phyloP scores from a whole-genome alignment of 2,888 invertebrate genomes.

The Papilio demoleus region DNA sequence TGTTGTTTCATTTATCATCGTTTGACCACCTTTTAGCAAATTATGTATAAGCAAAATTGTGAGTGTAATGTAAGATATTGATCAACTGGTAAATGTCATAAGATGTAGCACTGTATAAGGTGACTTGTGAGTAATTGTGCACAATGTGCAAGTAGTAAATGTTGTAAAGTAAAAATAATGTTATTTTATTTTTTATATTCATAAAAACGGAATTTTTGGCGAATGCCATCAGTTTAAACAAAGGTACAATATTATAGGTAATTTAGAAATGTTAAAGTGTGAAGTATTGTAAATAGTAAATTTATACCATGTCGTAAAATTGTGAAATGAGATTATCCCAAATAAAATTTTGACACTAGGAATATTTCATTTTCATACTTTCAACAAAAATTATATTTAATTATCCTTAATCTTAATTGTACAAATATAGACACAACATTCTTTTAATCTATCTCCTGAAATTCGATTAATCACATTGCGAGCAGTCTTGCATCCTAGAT shows the following conservation, averaged over 20 bases:
- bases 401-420: slow-evolving; percentile 4
- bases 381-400: background rate
- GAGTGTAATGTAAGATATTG: slow-evolving; percentile 28
- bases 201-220: slow-evolving; percentile 69
- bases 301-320: slow-evolving; percentile 78
- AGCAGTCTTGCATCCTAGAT: background rate
- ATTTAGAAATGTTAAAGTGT: slow-evolving; percentile 72
- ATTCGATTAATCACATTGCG: background rate
- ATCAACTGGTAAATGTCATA: slow-evolving; percentile 20
- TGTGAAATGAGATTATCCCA: slow-evolving; percentile 81
- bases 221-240: slow-evolving; percentile 64
- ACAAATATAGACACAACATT: background rate
- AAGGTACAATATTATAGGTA: slow-evolving; percentile 78
- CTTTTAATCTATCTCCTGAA: background rate
- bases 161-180: slow-evolving; percentile 73
- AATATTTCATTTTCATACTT: slow-evolving; percentile 40
- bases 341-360: slow-evolving; percentile 77
- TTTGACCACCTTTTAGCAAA: slow-evolving; percentile 21
- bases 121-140: slow-evolving; percentile 58
- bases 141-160: slow-evolving; percentile 74
- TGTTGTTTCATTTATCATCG: slow-evolving; percentile 22
- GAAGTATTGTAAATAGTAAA: slow-evolving; percentile 77
- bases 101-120: slow-evolving; percentile 27
- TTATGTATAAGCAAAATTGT: slow-evolving; percentile 12
- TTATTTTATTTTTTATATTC: slow-evolving; percentile 78